These are phyloP conservation scores for Thalassoma bifasciatum DNA, from an alignment of 2,113 vertebrate species.

Conservation along the genomic window DNA sequence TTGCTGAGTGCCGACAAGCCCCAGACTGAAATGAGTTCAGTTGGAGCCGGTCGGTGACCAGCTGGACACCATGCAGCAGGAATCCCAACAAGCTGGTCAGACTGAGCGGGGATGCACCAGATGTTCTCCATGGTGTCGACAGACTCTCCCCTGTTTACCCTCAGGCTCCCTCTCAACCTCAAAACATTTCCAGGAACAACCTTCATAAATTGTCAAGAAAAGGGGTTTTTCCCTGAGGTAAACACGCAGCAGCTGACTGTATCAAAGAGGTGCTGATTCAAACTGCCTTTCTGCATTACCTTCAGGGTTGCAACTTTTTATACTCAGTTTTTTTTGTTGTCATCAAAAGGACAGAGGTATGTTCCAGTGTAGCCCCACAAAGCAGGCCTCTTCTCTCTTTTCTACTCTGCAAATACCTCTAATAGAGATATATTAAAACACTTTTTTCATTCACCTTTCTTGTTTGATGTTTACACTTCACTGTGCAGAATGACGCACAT, in stretches of 20 bases:
- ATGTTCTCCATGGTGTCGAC: conserved; percentile 39
- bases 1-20: not conserved
- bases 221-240: not conserved
- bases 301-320: not conserved
- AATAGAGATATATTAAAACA: not conserved
- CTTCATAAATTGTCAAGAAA: not conserved
- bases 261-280: not conserved
- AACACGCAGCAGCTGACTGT: no score
- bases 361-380: not conserved
- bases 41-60: conserved; percentile 8
- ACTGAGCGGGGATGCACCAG: conserved; percentile 23
- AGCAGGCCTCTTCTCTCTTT: not conserved
- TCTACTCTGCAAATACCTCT: not conserved
- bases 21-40: conserved; percentile 1
- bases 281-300: not conserved
- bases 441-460: not conserved
- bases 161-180: not conserved
- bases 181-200: not conserved
- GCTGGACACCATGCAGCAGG: conserved; percentile 21
- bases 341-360: not conserved
- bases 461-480: not conserved
- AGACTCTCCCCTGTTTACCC: conserved; percentile 18
- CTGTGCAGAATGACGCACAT: not conserved
- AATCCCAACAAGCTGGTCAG: conserved; percentile 28
- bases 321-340: not conserved